phyloP scores from a whole-genome alignment of 2,113 vertebrate genomes.

The Cinclus cinclus region DNA sequence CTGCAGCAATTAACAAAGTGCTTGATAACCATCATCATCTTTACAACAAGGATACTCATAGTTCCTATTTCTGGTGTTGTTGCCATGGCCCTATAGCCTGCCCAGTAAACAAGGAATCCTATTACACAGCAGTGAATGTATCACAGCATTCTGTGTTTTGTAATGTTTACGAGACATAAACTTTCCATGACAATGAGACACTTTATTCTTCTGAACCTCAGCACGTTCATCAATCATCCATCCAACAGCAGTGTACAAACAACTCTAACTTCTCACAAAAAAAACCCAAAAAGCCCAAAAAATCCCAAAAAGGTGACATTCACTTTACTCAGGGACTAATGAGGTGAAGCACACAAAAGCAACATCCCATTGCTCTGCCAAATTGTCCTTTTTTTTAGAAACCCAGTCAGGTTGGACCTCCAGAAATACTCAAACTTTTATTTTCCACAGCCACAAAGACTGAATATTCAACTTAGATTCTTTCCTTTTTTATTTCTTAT shows the following conservation, averaged over 20 bases:
- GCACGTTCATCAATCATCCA: background rate
- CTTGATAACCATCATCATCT: slow-evolving; percentile 27
- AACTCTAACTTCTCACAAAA: background rate
- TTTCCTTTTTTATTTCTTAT: background rate
- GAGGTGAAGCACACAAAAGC: background rate
- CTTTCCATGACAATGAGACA: slow-evolving; percentile 56
- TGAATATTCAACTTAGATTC: background rate
- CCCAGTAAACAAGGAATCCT: slow-evolving; percentile 53
- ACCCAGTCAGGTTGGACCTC: background rate
- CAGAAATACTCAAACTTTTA: background rate
- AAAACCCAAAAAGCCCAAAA: background rate
- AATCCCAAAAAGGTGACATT: background rate
- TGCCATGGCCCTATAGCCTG: slow-evolving; percentile 38
- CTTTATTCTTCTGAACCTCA: background rate
- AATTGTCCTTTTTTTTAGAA: background rate
- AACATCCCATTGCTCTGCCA: background rate
- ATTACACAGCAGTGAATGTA: slow-evolving; percentile 40
- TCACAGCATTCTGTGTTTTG: slow-evolving; percentile 10
- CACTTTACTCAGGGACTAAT: background rate
- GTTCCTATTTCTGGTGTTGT: slow-evolving; percentile 55
- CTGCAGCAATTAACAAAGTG: slow-evolving; percentile 14
- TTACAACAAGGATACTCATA: background rate
- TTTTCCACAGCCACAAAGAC: background rate
- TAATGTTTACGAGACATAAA: slow-evolving; percentile 47
- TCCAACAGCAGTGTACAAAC: background rate